phyloP scores from a whole-genome alignment of 2,888 invertebrate species.

The Congeria kusceri region DNA sequence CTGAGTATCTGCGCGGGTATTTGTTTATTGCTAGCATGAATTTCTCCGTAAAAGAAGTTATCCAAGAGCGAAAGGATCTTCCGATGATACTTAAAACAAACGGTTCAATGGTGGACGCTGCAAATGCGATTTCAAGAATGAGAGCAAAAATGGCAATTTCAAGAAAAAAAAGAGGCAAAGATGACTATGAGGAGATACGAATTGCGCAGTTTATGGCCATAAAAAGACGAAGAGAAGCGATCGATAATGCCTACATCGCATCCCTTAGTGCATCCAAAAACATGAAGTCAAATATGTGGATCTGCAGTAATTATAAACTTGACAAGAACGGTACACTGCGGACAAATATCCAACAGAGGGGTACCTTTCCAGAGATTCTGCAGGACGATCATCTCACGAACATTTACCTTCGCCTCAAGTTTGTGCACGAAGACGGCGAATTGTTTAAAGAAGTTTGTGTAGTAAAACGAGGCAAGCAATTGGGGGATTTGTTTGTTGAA shows the following conservation, averaged over 20 bases:
- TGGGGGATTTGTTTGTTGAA: not conserved
- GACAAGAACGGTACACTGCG: not conserved
- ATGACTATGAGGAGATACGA: not conserved
- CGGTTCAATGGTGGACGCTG: too few relatives aligned
- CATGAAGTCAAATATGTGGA: not conserved
- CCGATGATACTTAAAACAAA: too few relatives aligned
- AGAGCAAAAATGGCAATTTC: too few relatives aligned
- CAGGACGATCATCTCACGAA: constrained; percentile 1
- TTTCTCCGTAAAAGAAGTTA: too few relatives aligned
- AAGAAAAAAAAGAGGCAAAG: too few relatives aligned
- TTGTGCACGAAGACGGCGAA: not conserved
- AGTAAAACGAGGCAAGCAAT: not conserved
- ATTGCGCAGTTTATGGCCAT: not conserved
- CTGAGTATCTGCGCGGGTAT: too few relatives aligned
- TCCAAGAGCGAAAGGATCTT: too few relatives aligned
- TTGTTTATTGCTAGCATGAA: too few relatives aligned
- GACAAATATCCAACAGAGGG: not conserved
- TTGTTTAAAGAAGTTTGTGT: not conserved
- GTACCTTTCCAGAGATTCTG: not conserved
- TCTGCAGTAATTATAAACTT: not conserved
- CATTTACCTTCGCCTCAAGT: not conserved
- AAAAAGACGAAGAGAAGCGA: not conserved
- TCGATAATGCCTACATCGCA: not conserved
- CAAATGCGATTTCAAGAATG: too few relatives aligned
- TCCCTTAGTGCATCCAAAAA: not conserved